phyloP scores from a whole-genome alignment of 2,797 vertebrate species.

The Xenentodon cancila region DNA sequence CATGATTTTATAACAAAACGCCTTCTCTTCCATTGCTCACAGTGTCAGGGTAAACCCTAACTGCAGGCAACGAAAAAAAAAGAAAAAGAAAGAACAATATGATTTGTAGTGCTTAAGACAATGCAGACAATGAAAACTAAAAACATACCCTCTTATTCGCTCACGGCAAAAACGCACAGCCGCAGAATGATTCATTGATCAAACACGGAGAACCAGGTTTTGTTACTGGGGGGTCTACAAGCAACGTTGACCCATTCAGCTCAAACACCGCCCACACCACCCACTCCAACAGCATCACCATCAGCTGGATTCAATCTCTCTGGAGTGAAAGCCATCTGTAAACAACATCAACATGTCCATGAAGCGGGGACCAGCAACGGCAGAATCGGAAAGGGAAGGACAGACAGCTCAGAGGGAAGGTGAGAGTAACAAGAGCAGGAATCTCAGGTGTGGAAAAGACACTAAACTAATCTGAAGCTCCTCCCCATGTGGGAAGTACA shows the following conservation, averaged over 20 bases:
- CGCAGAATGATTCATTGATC: conserved; percentile 37
- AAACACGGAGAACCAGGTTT: conserved; percentile 37
- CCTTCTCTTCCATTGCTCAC: conserved; percentile 36
- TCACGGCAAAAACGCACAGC: conserved; percentile 17
- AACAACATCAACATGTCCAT: conserved; percentile 46
- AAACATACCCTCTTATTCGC: conserved; percentile 12
- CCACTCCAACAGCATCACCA: conserved; percentile 37
- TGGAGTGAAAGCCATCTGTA: conserved; percentile 50
- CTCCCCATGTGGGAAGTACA: background rate
- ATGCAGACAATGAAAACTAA: background rate
- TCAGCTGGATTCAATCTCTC: conserved; percentile 48
- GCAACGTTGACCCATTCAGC: conserved; percentile 41
- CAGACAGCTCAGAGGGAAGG: conserved; percentile 10
- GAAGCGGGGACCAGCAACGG: conserved; percentile 31
- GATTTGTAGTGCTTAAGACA: conserved; percentile 10
- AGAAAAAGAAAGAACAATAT: background rate
- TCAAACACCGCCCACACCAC: conserved; percentile 33
- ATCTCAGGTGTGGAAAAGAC: conserved; percentile 15
- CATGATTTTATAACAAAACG: conserved; percentile 29
- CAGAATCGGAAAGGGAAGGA: conserved; percentile 19
- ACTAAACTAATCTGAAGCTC: conserved; percentile 23
- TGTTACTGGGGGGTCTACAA: conserved; percentile 30
- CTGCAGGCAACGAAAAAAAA: conserved; percentile 22
- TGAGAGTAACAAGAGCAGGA: conserved; percentile 9
- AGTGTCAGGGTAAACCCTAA: conserved; percentile 12